Evolutionary conservation across 1,140 invertebrate genomes (phyloP).

Genomic region (Drosophila arawakana): DNA sequence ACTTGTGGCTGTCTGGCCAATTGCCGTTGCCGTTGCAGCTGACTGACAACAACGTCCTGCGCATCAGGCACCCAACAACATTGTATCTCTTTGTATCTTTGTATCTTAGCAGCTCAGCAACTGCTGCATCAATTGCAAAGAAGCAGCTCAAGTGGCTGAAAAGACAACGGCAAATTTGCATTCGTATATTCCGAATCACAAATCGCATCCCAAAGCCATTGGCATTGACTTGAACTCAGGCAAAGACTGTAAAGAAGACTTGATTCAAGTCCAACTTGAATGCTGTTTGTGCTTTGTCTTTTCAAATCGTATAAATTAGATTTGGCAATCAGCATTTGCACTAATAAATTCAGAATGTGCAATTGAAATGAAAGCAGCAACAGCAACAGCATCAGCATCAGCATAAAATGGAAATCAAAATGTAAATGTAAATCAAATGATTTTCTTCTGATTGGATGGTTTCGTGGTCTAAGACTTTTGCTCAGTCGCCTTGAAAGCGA

Average conservation of each 20-base stretch:
- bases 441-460: slow-evolving; percentile 38
- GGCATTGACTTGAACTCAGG: slow-evolving; percentile 35
- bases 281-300: slow-evolving; percentile 17
- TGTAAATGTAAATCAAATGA: slow-evolving; percentile 61
- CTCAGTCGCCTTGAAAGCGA: slow-evolving; percentile 13
- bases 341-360: slow-evolving; percentile 63
- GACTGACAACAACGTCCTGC: slow-evolving; percentile 51
- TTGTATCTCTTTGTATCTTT: slow-evolving; percentile 18
- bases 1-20: slow-evolving; percentile 52
- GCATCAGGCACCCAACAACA: slow-evolving; percentile 23
- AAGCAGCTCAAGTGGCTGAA: slow-evolving; percentile 44
- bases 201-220: slow-evolving; percentile 42
- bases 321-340: slow-evolving; percentile 50
- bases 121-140: slow-evolving; percentile 27
- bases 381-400: slow-evolving; percentile 1
- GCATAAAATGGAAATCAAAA: slow-evolving; percentile 9
- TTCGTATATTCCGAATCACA: slow-evolving; percentile 24
- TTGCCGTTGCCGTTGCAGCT: slow-evolving; percentile 14
- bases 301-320: slow-evolving; percentile 67
- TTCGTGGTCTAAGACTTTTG: slow-evolving; percentile 6
- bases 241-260: background rate
- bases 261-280: background rate
- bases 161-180: slow-evolving; percentile 66
- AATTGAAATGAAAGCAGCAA: slow-evolving; percentile 56
- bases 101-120: slow-evolving; percentile 12